A percentile compares a stretch with the other conserved stretches of the same genome.
Conservation (phyloP, 2,888 invertebrate species). For the Polymixis lichenea region DNA sequence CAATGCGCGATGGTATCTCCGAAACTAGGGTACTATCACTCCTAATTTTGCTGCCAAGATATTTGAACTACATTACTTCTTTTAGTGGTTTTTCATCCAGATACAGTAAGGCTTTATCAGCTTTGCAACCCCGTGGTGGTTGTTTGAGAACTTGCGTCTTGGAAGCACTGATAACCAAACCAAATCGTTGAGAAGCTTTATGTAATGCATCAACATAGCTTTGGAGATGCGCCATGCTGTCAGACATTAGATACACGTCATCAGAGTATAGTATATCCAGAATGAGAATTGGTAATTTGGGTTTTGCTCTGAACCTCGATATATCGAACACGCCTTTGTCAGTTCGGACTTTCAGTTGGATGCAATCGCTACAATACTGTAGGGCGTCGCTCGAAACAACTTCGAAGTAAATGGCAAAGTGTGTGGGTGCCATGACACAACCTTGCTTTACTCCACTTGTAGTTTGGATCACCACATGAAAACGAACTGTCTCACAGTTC, state of each 20-base stretch:
- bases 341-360: background rate
- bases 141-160: background rate
- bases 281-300: too few relatives aligned
- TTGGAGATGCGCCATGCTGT: background rate
- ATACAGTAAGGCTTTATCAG: background rate
- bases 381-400: too few relatives aligned
- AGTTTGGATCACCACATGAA: background rate
- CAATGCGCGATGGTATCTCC: background rate
- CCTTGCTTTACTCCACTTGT: conserved; percentile 8
- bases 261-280: too few relatives aligned
- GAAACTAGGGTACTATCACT: background rate
- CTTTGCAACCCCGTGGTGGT: background rate
- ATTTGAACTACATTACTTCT: background rate
- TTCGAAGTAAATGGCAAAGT: background rate
- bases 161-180: background rate
- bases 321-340: too few relatives aligned
- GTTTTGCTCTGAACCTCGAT: too few relatives aligned
- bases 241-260: background rate
- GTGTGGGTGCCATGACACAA: conserved; percentile 1
- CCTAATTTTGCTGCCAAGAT: background rate
- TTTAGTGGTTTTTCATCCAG: background rate
- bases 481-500: too few relatives aligned
- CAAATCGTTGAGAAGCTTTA: too few relatives aligned
- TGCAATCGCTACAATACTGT: background rate
- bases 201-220: background rate